A percentile compares a stretch with the other conserved stretches of the same genome.
Evolutionary conservation across 2,888 invertebrate genomes (phyloP).

Genomic region (Zeuzera pyrina): DNA sequence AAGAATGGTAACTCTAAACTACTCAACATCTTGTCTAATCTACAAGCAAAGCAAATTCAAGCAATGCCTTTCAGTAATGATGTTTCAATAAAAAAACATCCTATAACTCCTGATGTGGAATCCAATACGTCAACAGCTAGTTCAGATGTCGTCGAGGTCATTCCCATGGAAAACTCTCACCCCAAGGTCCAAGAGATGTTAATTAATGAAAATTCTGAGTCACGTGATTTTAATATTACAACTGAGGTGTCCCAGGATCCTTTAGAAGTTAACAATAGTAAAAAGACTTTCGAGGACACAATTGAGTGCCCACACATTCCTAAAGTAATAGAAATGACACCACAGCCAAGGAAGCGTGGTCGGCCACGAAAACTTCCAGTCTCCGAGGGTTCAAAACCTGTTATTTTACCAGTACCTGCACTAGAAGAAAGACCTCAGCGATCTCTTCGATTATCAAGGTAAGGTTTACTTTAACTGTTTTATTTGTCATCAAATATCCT

Average conservation of each 20-base stretch:
- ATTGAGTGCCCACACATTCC: slow-evolving; percentile 28
- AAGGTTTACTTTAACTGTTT: slow-evolving; percentile 10
- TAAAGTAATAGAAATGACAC: slow-evolving; percentile 39
- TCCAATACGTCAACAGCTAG: slow-evolving; percentile 51
- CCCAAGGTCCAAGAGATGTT: slow-evolving; percentile 52
- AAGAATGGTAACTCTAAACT: slow-evolving; percentile 69
- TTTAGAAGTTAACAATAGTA: slow-evolving; percentile 45
- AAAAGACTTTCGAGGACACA: slow-evolving; percentile 21
- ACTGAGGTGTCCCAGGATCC: slow-evolving; percentile 62
- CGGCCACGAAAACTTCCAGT: slow-evolving; percentile 59
- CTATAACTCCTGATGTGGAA: slow-evolving; percentile 38
- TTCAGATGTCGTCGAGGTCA: slow-evolving; percentile 40
- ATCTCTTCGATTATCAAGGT: slow-evolving; percentile 60
- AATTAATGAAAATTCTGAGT: slow-evolving; percentile 60
- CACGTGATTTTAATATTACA: slow-evolving; percentile 42
- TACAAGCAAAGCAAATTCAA: slow-evolving; percentile 58
- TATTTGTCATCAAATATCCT: neutral
- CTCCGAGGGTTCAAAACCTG: slow-evolving; percentile 43
- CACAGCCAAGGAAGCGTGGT: slow-evolving; percentile 61
- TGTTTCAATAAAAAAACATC: slow-evolving; percentile 36
- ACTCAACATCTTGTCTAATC: slow-evolving; percentile 59
- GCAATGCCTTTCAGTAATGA: slow-evolving; percentile 39
- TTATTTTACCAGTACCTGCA: slow-evolving; percentile 45
- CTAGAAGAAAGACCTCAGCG: slow-evolving; percentile 63
- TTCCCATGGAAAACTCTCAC: slow-evolving; percentile 38